Conservation (phyloP, 1,140 invertebrate genomes). For the Sarcophaga peregrina region DNA sequence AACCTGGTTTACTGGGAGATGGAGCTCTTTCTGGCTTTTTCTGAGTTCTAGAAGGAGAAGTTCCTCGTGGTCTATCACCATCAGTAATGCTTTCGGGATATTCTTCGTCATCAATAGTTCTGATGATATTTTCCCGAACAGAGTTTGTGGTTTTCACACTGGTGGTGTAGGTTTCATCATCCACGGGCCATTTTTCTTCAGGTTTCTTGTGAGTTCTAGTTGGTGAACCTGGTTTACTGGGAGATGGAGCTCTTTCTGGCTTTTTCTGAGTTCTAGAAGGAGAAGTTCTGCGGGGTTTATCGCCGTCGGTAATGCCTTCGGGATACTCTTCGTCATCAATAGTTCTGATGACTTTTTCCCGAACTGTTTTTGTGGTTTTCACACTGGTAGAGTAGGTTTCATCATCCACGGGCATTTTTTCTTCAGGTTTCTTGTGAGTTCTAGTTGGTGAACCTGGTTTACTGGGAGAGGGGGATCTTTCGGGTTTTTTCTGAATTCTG, state of each 20-base stretch:
- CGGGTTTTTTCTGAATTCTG: background rate
- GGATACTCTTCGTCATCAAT: background rate
- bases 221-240: background rate
- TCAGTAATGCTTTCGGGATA: background rate
- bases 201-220: background rate
- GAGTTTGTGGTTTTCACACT: background rate
- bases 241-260: background rate
- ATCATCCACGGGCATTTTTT: background rate
- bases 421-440: background rate
- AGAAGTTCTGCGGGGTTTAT: too few relatives aligned
- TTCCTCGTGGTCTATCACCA: background rate
- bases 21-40: background rate
- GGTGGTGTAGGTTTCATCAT: background rate
- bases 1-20: background rate
- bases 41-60: background rate
- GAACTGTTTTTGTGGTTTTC: background rate
- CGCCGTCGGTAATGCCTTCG: too few relatives aligned
- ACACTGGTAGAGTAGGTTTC: background rate
- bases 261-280: too few relatives aligned
- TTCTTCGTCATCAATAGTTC: background rate
- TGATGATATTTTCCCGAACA: background rate
- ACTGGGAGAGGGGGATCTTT: background rate
- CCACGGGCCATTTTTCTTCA: background rate
- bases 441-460: background rate
- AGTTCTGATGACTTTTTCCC: background rate